These are phyloP conservation scores for Rhyacophila brunnea DNA, from an alignment of 1,140 invertebrate genomes.

Conservation along the genomic window DNA sequence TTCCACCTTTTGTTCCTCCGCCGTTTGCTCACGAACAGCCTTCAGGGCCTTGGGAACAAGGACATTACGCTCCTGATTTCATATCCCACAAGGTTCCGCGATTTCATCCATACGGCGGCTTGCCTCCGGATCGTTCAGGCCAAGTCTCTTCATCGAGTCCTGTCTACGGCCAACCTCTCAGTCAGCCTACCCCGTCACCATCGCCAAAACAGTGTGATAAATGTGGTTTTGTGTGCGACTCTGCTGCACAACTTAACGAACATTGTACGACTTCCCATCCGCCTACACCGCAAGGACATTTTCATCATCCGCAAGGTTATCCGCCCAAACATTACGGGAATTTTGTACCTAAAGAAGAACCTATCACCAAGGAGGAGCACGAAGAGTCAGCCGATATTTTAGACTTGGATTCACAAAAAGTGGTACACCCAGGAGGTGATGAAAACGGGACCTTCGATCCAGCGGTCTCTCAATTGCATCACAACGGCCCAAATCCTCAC, in stretches of 20 bases:
- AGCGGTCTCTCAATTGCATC: slow-evolving; percentile 49
- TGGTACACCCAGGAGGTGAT: slow-evolving; percentile 63
- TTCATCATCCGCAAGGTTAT: slow-evolving; percentile 50
- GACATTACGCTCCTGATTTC: slow-evolving; percentile 51
- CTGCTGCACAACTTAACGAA: slow-evolving; percentile 66
- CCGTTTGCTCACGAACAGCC: slow-evolving; percentile 16
- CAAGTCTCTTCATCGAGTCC: slow-evolving; percentile 66
- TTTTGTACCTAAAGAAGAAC: slow-evolving; percentile 40
- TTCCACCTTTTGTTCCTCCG: slow-evolving; percentile 42
- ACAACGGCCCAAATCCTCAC: slow-evolving; percentile 54
- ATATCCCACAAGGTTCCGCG: slow-evolving; percentile 46
- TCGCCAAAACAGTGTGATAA: slow-evolving; percentile 76
- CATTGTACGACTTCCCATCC: slow-evolving; percentile 70
- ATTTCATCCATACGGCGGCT: slow-evolving; percentile 49
- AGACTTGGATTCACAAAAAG: slow-evolving; percentile 86
- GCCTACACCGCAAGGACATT: slow-evolving; percentile 50
- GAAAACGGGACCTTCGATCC: slow-evolving; percentile 56
- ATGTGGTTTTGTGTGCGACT: slow-evolving; percentile 74
- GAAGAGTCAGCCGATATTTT: slow-evolving; percentile 77
- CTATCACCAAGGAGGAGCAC: slow-evolving; percentile 61
- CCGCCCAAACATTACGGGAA: slow-evolving; percentile 47
- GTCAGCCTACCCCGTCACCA: slow-evolving; percentile 59
- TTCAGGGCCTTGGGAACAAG: slow-evolving; percentile 47
- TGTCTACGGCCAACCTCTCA: slow-evolving; percentile 56
- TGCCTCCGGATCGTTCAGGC: slow-evolving; percentile 51